A percentile compares a stretch with the other conserved stretches of the same genome.
phyloP scores from a whole-genome alignment of 2,797 vertebrate species.

The Manis pentadactyla region DNA sequence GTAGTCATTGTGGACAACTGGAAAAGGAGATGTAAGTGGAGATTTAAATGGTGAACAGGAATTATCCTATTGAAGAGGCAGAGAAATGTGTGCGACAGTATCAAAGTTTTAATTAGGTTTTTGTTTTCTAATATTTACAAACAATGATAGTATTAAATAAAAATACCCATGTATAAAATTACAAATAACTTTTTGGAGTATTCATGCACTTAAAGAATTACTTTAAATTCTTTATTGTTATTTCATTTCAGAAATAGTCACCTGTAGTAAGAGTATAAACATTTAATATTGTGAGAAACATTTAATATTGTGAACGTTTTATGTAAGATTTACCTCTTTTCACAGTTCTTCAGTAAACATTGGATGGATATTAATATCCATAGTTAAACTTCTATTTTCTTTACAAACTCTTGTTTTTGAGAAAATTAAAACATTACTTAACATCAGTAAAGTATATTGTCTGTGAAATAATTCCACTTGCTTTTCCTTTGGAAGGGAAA shows the following conservation, averaged over 20 bases:
- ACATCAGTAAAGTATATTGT: not conserved
- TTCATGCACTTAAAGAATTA: conserved; percentile 28
- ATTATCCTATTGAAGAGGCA: conserved; percentile 17
- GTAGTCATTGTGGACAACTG: not conserved
- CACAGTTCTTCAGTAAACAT: not conserved
- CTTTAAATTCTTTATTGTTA: conserved; percentile 40
- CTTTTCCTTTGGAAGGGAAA: conserved; percentile 30
- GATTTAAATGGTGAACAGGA: not conserved
- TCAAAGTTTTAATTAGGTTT: not conserved
- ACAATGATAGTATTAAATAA: conserved; percentile 43
- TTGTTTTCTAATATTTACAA: conserved; percentile 57
- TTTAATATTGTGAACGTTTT: conserved; percentile 45
- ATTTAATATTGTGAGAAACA: not conserved
- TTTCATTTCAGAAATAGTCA: conserved; percentile 22
- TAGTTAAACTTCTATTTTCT: conserved; percentile 46
- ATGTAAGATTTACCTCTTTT: not conserved
- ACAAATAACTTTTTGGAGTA: not conserved
- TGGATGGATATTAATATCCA: not conserved
- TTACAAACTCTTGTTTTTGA: conserved; percentile 41
- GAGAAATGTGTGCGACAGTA: not conserved
- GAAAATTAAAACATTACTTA: not conserved
- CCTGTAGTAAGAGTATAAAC: not conserved
- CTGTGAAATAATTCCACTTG: conserved; percentile 37
- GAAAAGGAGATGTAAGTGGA: conserved; percentile 8
- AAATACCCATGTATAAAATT: conserved; percentile 52